Base-by-base conservation (phyloP, 2,888 invertebrate genomes). In the Napeogenes sylphis region DNA sequence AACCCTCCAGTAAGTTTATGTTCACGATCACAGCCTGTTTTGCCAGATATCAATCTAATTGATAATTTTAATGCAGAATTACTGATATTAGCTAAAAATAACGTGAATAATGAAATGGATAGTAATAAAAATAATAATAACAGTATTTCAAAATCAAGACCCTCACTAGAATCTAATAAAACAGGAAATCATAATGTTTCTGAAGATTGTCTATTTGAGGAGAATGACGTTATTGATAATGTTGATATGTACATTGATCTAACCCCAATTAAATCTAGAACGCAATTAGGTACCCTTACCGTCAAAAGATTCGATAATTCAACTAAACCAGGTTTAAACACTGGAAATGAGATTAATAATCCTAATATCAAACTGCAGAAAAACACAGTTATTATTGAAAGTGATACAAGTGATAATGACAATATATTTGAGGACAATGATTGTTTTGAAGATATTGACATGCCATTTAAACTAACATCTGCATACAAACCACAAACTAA, bases 31-130 rank as follows among this genome's bases (percentile, higher is more conserved):
- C 42, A 42, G 33, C 74, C 76, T 0, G 74, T 71, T 46, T 75
- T 88, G 65, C 90, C 89, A 0, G 79, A 85, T 64, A 62, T 88
- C 30, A 70, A 80, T 68, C 70, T 89, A 45, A 81, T 90, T 63
- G 81, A 88, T 61, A 78, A 84, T 59, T 78, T 90, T 47, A 75
- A 80, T 64, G 61, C 68, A 3, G 81, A 81, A 2, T 67, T 74
- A 13, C 75, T 89, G 59, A 10, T 73, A 10, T 84, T 74, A 67
- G 61, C 60, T 8, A 79, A 80, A 68, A 73, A 62, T 3, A 63
- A 61, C 32, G 61, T 70, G 54, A 65, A 66, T 66, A 68, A 62
- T 32, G 35, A 65, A 46, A 57, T 59, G 30, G 62, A 12, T 12
- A 5, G 6, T 10, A 51, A 51, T 30, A 30, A 21, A 30, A 30